phyloP scores from a whole-genome alignment of 2,797 vertebrate genomes.

The Lemur catta region DNA sequence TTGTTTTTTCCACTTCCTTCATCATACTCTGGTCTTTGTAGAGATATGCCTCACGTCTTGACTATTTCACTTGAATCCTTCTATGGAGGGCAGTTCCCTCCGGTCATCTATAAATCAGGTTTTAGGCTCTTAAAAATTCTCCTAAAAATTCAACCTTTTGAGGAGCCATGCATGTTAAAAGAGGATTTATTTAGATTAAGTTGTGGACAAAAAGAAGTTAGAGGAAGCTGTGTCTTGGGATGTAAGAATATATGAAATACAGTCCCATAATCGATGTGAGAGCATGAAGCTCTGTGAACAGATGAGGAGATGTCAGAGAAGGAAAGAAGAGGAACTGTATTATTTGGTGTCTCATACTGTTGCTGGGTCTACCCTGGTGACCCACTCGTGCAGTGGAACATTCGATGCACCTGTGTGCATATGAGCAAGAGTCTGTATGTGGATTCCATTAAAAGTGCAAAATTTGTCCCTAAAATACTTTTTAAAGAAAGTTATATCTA shows the following conservation, averaged over 20 bases:
- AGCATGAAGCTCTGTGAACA: neutral
- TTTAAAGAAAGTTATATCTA: neutral
- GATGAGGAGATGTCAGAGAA: neutral
- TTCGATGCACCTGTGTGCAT: neutral
- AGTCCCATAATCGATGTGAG: neutral
- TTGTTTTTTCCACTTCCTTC: neutral
- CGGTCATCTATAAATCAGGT: neutral
- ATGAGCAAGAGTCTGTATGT: neutral
- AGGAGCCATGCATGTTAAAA: neutral
- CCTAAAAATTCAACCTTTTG: neutral
- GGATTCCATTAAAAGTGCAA: neutral
- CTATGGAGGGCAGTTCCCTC: neutral
- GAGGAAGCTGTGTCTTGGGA: neutral
- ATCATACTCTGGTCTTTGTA: neutral
- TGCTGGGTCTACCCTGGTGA: neutral
- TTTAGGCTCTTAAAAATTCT: neutral
- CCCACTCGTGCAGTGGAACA: neutral
- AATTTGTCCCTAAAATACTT: neutral
- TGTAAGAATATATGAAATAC: neutral
- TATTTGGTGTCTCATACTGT: neutral
- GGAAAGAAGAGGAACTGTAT: neutral
- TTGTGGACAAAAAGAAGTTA: neutral
- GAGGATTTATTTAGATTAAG: neutral
- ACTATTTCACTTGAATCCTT: neutral
- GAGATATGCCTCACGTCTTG: neutral